A percentile compares a stretch with the other conserved stretches of the same genome.
Evolutionary conservation across 2,888 invertebrate genomes (phyloP).

Genomic region (Pterostichus madidus): DNA sequence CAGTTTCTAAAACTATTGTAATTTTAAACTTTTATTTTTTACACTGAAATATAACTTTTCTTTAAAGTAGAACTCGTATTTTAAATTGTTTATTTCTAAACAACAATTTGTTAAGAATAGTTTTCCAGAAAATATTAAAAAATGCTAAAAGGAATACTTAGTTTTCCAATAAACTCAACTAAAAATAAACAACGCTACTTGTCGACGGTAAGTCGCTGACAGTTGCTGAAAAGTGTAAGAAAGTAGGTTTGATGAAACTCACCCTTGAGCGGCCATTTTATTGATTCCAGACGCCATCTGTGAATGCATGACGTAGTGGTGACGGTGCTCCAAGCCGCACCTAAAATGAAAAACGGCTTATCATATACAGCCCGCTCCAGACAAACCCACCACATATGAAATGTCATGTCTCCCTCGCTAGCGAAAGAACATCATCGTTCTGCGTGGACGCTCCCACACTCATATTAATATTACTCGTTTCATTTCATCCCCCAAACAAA

Average conservation of each 20-base stretch:
- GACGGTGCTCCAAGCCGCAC: conserved; percentile 60
- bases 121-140: too few species aligned
- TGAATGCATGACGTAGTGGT: conserved; percentile 62
- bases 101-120: too few species aligned
- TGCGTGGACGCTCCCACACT: conserved; percentile 11
- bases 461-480: not conserved
- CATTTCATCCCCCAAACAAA: too few species aligned
- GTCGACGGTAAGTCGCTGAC: too few species aligned
- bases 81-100: not conserved
- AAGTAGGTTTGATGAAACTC: conserved; percentile 27
- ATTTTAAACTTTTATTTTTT: conserved; percentile 3
- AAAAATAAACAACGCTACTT: too few species aligned
- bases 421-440: conserved; percentile 38
- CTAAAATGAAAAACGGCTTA: conserved; percentile 62
- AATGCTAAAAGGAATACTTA: too few species aligned
- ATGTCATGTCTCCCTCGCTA: conserved; percentile 24
- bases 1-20: conserved; percentile 3
- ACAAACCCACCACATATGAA: conserved; percentile 49
- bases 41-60: not conserved
- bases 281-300: conserved; percentile 65
- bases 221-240: too few species aligned
- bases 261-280: conserved; percentile 61
- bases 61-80: not conserved
- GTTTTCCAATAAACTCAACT: too few species aligned
- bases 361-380: conserved; percentile 40